Evolutionary conservation across 2,113 vertebrate genomes (phyloP).

Genomic region (Hydropotes inermis): DNA sequence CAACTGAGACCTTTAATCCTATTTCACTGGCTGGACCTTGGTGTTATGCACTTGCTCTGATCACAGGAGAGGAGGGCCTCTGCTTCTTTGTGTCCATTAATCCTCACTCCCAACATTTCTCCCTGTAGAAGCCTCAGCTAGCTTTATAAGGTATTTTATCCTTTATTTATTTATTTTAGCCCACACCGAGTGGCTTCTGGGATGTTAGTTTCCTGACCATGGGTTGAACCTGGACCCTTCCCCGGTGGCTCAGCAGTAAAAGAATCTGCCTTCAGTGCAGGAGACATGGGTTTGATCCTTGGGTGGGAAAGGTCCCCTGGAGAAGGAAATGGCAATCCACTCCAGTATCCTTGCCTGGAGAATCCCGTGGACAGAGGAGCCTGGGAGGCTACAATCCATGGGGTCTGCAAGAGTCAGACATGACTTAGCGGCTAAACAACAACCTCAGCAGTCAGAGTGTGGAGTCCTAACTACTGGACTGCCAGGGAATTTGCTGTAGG

Average conservation of each 20-base stretch:
- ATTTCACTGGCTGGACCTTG: not conserved
- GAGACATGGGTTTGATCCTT: not conserved
- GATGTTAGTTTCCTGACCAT: not conserved
- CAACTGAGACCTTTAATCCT: not conserved
- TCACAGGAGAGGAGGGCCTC: too few species aligned
- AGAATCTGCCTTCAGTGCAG: not conserved
- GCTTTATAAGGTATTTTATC: not conserved
- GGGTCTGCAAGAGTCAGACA: not conserved
- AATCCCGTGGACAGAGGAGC: not conserved
- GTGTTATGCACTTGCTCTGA: not conserved
- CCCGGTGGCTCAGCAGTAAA: accelerated
- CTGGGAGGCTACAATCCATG: not conserved
- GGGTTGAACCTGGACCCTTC: not conserved
- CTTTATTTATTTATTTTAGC: not conserved
- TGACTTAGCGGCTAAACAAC: not conserved
- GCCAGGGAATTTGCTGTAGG: not conserved
- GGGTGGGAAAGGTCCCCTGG: not conserved
- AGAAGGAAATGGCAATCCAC: not conserved
- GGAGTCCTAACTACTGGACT: not conserved
- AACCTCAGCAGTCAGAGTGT: not conserved
- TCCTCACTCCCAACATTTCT: not conserved
- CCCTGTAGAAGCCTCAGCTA: not conserved
- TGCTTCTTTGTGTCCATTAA: not conserved
- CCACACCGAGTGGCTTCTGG: not conserved
- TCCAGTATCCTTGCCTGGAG: not conserved